A percentile compares a stretch with the other conserved stretches of the same genome.
These are phyloP conservation scores for Eupleurogrammus muticus DNA, from an alignment of 2,797 vertebrate species.

Conservation along the genomic window DNA sequence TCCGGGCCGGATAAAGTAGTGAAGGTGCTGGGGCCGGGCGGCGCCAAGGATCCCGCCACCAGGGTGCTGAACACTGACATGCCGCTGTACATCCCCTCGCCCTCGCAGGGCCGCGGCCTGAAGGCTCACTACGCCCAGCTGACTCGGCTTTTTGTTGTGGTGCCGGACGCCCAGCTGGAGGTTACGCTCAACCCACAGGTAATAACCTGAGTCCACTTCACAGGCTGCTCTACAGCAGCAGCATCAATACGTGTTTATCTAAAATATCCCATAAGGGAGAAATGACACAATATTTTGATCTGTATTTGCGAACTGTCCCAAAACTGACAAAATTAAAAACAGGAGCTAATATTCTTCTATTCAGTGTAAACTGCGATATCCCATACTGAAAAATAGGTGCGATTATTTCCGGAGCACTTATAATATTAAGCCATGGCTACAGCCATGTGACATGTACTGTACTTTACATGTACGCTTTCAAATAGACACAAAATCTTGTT, in stretches of 20 bases:
- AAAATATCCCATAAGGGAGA: not conserved
- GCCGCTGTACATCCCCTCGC: constrained; percentile 95
- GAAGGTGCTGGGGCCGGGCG: constrained; percentile 94
- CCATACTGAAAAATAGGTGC: too few relatives aligned
- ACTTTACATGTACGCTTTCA: too few relatives aligned
- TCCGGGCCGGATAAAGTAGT: constrained; percentile 96
- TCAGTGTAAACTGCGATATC: too few relatives aligned
- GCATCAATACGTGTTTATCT: not conserved
- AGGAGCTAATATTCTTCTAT: too few relatives aligned
- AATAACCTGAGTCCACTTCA: constrained; percentile 6
- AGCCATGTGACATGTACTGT: too few relatives aligned
- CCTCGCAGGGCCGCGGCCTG: constrained; percentile 93
- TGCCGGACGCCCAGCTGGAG: constrained; percentile 95
- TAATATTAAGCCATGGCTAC: too few relatives aligned
- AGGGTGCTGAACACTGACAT: constrained; percentile 96
- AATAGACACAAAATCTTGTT: too few relatives aligned
- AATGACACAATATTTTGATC: too few relatives aligned
- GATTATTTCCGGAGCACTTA: too few relatives aligned
- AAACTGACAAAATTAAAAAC: too few relatives aligned
- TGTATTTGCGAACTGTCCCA: too few relatives aligned
- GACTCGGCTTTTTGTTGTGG: constrained; percentile 92
- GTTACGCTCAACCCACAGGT: constrained; percentile 95
- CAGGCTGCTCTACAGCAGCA: not conserved
- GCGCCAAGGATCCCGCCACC: constrained; percentile 93
- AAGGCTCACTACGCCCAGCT: constrained; percentile 96